Conservation (phyloP, 2,797 vertebrate species). For the Tolypeutes matacus region DNA sequence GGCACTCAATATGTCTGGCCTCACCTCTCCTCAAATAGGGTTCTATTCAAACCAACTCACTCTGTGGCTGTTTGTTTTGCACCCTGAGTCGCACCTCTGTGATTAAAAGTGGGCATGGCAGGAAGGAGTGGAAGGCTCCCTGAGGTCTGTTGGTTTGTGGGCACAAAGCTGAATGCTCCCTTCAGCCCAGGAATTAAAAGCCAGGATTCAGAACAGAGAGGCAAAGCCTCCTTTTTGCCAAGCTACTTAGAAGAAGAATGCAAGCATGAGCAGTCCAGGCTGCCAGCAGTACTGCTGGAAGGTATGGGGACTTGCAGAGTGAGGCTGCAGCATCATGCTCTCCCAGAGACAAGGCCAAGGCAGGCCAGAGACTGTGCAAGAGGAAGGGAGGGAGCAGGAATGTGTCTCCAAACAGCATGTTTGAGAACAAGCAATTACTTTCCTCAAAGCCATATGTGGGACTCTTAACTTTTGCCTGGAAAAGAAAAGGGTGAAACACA, state of each 20-base stretch:
- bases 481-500: conserved; percentile 43
- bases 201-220: conserved; percentile 61
- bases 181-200: conserved; percentile 68
- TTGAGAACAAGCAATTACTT: conserved; percentile 71
- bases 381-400: conserved; percentile 60
- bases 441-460: conserved; percentile 39
- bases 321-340: conserved; percentile 40
- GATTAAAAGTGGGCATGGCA: neutral
- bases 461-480: conserved; percentile 40
- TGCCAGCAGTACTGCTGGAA: conserved; percentile 52
- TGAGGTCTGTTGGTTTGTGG: neutral
- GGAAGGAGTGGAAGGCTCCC: neutral
- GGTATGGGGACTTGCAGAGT: neutral
- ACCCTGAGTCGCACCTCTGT: conserved; percentile 35
- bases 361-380: neutral
- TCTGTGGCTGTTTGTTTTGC: neutral
- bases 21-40: neutral
- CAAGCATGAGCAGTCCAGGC: conserved; percentile 8
- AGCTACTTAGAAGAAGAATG: conserved; percentile 72
- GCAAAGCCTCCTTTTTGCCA: conserved; percentile 61
- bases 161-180: conserved; percentile 53
- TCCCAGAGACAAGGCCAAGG: conserved; percentile 39
- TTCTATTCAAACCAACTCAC: conserved; percentile 30
- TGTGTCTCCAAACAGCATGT: conserved; percentile 33
- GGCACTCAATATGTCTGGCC: neutral